phyloP scores from a whole-genome alignment of 1,140 invertebrate species.

The Campodea augens region DNA sequence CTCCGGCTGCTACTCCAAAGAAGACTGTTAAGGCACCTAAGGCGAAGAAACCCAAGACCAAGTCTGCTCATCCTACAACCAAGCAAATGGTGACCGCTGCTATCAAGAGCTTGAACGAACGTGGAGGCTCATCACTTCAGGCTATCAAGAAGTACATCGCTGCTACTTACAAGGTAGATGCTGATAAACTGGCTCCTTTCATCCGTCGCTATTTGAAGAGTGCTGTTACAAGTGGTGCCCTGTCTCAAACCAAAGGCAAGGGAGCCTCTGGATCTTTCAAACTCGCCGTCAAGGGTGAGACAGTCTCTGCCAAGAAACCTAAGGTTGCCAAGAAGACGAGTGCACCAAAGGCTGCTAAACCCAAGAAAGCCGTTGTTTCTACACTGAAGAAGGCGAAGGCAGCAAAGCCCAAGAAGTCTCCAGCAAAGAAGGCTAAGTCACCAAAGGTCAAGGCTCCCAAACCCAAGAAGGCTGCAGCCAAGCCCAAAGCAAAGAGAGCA shows the following conservation, averaged over 20 bases:
- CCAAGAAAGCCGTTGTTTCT: constrained; percentile 15
- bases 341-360: constrained; percentile 5
- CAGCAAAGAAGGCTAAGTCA: constrained; percentile 12
- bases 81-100: constrained; percentile 25
- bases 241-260: constrained; percentile 40
- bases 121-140: constrained; percentile 35
- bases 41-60: background rate
- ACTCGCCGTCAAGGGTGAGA: constrained; percentile 19
- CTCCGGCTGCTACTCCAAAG: background rate
- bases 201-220: constrained; percentile 37
- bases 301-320: constrained; percentile 12
- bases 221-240: constrained; percentile 30
- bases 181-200: constrained; percentile 36
- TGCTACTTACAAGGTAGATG: constrained; percentile 34
- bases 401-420: constrained; percentile 12
- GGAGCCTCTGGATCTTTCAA: constrained; percentile 40
- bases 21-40: background rate
- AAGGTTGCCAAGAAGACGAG: constrained; percentile 16
- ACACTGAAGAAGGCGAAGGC: constrained; percentile 8
- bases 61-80: background rate
- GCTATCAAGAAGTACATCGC: constrained; percentile 43
- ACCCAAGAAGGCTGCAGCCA: background rate
- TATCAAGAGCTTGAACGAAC: constrained; percentile 36
- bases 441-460: constrained; percentile 5
- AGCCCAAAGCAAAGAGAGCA: background rate